phyloP scores from a whole-genome alignment of 1,140 invertebrate genomes.

The Rhynchophorus ferrugineus region DNA sequence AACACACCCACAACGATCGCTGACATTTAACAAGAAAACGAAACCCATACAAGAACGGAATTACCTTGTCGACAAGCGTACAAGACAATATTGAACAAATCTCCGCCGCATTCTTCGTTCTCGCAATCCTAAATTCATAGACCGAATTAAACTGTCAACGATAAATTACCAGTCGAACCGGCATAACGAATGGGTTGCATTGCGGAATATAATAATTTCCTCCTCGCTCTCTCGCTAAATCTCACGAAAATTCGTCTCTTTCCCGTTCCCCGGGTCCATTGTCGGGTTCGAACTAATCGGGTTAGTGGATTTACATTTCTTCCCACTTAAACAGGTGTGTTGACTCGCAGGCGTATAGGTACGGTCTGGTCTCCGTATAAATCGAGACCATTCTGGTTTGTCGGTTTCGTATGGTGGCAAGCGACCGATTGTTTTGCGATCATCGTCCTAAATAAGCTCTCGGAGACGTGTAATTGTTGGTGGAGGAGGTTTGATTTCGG shows the following conservation, averaged over 20 bases:
- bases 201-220: no score
- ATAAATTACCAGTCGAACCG: not conserved
- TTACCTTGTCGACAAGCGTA: no score
- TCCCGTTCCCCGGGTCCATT: not conserved
- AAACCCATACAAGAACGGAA: no score
- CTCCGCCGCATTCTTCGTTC: no score
- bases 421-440: not conserved
- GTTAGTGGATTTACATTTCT: slow-evolving; percentile 19
- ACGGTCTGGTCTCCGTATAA: slow-evolving; percentile 14
- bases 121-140: no score
- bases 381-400: slow-evolving; percentile 4
- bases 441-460: no score
- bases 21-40: no score
- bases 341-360: slow-evolving; percentile 9
- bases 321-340: slow-evolving; percentile 18
- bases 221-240: no score
- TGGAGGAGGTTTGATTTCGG: no score
- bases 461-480: no score
- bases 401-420: slow-evolving; percentile 2
- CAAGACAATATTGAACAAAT: no score
- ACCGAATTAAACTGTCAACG: not conserved
- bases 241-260: not conserved
- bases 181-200: not conserved
- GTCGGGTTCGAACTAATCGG: slow-evolving; percentile 6
- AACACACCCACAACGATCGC: no score